Percentiles rank a stretch among this genome's conserved stretches.
phyloP scores from a whole-genome alignment of 2,113 vertebrate species.

The Eulemur macaco region DNA sequence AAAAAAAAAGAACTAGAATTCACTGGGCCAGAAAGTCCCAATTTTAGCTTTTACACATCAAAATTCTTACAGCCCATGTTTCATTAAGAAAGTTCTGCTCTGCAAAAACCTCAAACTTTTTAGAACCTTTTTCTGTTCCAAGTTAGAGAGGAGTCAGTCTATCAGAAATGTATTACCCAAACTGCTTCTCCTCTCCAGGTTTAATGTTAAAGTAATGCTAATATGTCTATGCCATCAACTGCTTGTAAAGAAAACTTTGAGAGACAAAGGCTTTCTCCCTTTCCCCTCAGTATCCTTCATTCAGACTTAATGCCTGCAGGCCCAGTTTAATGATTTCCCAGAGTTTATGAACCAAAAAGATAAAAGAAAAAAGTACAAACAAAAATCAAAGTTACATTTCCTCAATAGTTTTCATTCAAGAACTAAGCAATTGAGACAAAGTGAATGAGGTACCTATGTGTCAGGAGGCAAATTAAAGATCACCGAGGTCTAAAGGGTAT shows the following conservation, averaged over 20 bases:
- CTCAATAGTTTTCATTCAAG: constrained; percentile 35
- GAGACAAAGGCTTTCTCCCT: constrained; percentile 43
- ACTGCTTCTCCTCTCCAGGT: not conserved
- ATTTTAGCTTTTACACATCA: constrained; percentile 24
- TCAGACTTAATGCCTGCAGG: constrained; percentile 34
- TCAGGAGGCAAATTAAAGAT: not conserved
- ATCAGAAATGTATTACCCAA: not conserved
- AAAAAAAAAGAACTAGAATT: constrained; percentile 65
- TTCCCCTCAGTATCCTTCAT: not conserved
- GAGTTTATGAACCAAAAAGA: constrained; percentile 45
- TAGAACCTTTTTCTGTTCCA: not conserved
- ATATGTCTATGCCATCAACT: not conserved
- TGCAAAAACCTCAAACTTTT: not conserved
- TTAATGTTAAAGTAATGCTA: not conserved
- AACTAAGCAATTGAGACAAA: constrained; percentile 30
- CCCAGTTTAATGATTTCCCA: constrained; percentile 56
- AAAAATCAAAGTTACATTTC: constrained; percentile 37
- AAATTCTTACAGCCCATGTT: not conserved
- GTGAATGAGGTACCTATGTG: not conserved
- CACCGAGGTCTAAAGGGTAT: not conserved
- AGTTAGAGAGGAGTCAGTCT: not conserved
- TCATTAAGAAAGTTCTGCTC: constrained; percentile 9
- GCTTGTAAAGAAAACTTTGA: constrained; percentile 50
- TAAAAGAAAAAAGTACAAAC: not conserved
- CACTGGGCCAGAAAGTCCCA: constrained; percentile 27